phyloP scores from a whole-genome alignment of 2,797 vertebrate genomes.

The Mareca penelope region DNA sequence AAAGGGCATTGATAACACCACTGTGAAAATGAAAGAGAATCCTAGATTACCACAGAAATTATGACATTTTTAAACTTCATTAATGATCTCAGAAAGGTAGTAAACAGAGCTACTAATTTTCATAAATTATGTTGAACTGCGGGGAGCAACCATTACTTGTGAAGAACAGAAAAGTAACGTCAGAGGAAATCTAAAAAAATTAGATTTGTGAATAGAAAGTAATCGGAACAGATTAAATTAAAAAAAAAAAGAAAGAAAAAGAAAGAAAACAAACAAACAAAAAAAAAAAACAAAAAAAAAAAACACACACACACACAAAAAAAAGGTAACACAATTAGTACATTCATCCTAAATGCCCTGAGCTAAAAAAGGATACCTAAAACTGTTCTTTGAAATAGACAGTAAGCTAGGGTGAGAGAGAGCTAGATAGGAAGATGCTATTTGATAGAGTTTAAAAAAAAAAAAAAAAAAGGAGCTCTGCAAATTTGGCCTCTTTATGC shows the following conservation, averaged over 20 bases:
- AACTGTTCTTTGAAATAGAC: background rate
- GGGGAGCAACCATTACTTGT: background rate
- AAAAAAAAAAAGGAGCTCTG: background rate
- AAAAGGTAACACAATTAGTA: background rate
- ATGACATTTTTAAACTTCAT: background rate
- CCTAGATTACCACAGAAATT: background rate
- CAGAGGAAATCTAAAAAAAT: background rate
- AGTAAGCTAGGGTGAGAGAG: background rate
- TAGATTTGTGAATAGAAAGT: background rate
- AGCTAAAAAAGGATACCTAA: background rate
- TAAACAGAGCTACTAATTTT: background rate
- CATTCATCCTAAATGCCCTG: background rate
- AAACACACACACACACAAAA: no score
- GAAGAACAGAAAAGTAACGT: background rate
- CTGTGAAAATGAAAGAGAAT: background rate
- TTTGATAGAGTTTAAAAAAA: background rate
- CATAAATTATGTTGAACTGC: background rate
- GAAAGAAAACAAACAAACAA: no score
- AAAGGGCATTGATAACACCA: background rate
- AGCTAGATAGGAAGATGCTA: background rate
- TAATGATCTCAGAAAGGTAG: background rate
- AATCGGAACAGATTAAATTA: background rate
- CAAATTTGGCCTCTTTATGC: slow-evolving; percentile 50
- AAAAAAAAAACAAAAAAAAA: no score
- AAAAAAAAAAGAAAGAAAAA: background rate